Evolutionary conservation across 2,888 invertebrate genomes (phyloP), one percentile per base, ranked within the genome.

Genomic region (Sycophila texana): DNA sequence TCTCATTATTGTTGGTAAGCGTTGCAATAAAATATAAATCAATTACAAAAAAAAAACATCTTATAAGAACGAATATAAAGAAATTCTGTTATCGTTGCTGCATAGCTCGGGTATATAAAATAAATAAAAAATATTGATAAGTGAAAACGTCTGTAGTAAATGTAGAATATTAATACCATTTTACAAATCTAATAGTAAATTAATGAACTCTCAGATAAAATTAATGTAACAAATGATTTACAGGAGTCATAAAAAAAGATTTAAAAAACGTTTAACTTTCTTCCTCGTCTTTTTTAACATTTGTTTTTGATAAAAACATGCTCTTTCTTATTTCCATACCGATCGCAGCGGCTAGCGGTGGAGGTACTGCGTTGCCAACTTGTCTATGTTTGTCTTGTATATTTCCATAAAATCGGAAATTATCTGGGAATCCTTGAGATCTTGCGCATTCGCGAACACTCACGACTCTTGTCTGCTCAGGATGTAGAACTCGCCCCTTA

Each of bases 321-420:
- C 81, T 79, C 88, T 93, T 94, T 82, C 91, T 91, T 79, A 96
- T 94, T 91, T 96, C 95, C 82, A 93, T 90, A 0, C 96, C 97
- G 71, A 97, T 91, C 0, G 95, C 96, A 71, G 92, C 92, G 14
- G 95, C 95, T 85, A 97, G 91, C 0, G 96, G 96, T 0, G 96
- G 96, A 0, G 97, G 97, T 0, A 97, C 97, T 4, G 97, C 97
- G 90, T 97, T 97, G 16, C 97, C 97, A 83, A 96, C 94, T 93
- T 96, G 96, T 87, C 96, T 91, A 87, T 97, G 95, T 85, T 95
- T 95, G 88, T 96, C 96, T 82, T 94, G 91, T 83, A 96, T 92
- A 81, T 91, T 93, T 57, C 96, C 97, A 83, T 93, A 94, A 90
- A 97, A 96, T 79, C 94, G 90, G 89, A 95, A 96, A 0, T 92